These are phyloP conservation scores for Sparidentex hasta DNA, from an alignment of 2,797 vertebrate genomes.

Conservation along the genomic window DNA sequence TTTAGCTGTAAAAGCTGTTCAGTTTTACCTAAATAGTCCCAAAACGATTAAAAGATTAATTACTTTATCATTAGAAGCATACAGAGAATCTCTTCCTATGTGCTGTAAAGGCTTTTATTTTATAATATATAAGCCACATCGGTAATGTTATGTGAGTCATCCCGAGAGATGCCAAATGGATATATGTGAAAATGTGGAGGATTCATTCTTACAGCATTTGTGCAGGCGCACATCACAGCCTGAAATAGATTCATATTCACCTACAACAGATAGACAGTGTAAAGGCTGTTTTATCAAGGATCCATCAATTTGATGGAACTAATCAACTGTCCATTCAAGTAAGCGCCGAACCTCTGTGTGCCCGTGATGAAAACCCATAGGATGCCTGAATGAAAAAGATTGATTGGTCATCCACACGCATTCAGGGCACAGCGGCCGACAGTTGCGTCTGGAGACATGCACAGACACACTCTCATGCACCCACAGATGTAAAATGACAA, in stretches of 20 bases:
- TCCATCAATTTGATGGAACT: slow-evolving; percentile 37
- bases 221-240: not conserved
- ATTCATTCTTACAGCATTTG: slow-evolving; percentile 4
- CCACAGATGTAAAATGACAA: slow-evolving; percentile 18
- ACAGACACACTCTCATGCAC: slow-evolving; percentile 2
- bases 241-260: slow-evolving; percentile 14
- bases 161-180: not conserved
- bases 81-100: not conserved
- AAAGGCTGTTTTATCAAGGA: slow-evolving; percentile 49
- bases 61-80: not conserved
- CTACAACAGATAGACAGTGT: slow-evolving; percentile 26
- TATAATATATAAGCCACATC: not conserved
- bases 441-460: slow-evolving; percentile 31
- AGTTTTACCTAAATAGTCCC: not conserved
- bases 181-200: slow-evolving; percentile 8
- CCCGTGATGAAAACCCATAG: slow-evolving; percentile 30
- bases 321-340: slow-evolving; percentile 69
- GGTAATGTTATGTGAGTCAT: not conserved
- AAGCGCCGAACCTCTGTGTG: slow-evolving; percentile 36
- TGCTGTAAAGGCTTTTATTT: not conserved
- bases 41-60: too few species aligned
- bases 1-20: not conserved
- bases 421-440: slow-evolving; percentile 5
- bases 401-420: slow-evolving; percentile 55
- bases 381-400: slow-evolving; percentile 50